Evolutionary conservation across 2,888 invertebrate species (phyloP), one percentile per base, ranked within the genome.

Genomic region (Athrips mouffetella): DNA sequence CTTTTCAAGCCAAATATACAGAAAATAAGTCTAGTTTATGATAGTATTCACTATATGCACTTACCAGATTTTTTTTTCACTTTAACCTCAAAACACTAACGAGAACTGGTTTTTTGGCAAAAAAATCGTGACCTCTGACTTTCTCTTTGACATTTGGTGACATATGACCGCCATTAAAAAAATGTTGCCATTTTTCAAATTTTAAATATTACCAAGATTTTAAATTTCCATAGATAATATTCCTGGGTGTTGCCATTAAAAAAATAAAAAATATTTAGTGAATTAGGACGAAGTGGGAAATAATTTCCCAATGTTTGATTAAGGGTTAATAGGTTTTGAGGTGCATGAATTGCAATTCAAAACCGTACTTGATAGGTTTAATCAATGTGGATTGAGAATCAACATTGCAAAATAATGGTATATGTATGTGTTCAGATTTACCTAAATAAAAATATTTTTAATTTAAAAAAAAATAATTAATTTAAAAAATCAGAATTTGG

Each of bases 271-370:
- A 46, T 37, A 46, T 37, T 37, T 46, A 16, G 46, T 46, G 27
- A 46, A 46, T 39, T 37, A 37, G 46, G 29, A 46, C 15, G 46
- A 46, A 37, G 46, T 46, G 39, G 46, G 46, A 46, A 46, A 46
- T 46, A 46, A 46, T 37, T 46, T 46, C 46, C 46, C 46, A 18
- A 8, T 46, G 18, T 46, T 45, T 45, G 45, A 45, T 45, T 45
- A 45, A 45, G 45, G 45, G 45, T 23, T 45, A 35, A 31, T 11
- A n/a, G n/a, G n/a, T n/a, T n/a, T n/a, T n/a, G n/a, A n/a, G n/a
- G n/a, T n/a, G n/a, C n/a, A n/a, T n/a, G n/a, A n/a, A n/a, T n/a
- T n/a, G n/a, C n/a, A n/a, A n/a, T n/a, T n/a, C n/a, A n/a, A n/a
- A n/a, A n/a, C n/a, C n/a, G n/a, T n/a, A n/a, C n/a, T n/a, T n/a